A percentile compares a stretch with the other conserved stretches of the same genome.
These are phyloP conservation scores for Thripadectes ignobilis DNA, from an alignment of 2,797 vertebrate species.

Conservation along the genomic window DNA sequence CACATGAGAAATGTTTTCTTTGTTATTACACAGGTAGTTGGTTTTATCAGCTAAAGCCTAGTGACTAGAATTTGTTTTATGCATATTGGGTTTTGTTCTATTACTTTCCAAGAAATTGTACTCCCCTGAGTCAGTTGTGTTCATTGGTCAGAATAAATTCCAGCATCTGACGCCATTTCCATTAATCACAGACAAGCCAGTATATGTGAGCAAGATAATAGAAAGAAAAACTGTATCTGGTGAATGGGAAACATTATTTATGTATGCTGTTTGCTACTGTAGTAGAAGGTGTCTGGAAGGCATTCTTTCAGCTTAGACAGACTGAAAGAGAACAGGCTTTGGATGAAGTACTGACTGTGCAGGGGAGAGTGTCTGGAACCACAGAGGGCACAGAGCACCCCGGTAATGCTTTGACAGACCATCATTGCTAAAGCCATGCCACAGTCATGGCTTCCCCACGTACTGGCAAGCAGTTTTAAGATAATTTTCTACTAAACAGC, in stretches of 20 bases:
- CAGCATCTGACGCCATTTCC: slow-evolving; percentile 78
- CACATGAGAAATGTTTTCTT: slow-evolving; percentile 69
- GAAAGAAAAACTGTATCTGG: slow-evolving; percentile 65
- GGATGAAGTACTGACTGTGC: background rate
- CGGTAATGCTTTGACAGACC: background rate
- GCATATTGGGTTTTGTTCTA: slow-evolving; percentile 81
- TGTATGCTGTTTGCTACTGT: slow-evolving; percentile 60
- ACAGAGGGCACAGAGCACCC: background rate
- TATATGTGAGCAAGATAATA: slow-evolving; percentile 74
- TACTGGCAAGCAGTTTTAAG: background rate
- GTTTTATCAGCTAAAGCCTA: slow-evolving; percentile 73
- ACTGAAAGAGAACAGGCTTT: slow-evolving; percentile 13
- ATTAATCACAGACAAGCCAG: slow-evolving; percentile 78
- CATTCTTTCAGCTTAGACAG: slow-evolving; percentile 34
- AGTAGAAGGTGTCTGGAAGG: slow-evolving; percentile 22
- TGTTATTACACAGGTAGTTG: slow-evolving; percentile 83
- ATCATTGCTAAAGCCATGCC: background rate
- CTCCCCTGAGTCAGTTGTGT: slow-evolving; percentile 80
- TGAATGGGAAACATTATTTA: slow-evolving; percentile 55
- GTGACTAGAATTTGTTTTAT: slow-evolving; percentile 78
- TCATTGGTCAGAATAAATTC: slow-evolving; percentile 83
- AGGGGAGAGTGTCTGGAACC: background rate
- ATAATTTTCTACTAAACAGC: slow-evolving; percentile 10
- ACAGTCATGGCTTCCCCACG: background rate
- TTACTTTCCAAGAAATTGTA: slow-evolving; percentile 77